Base-by-base conservation (phyloP, 2,113 vertebrate genomes). In the Hipposideros armiger region DNA sequence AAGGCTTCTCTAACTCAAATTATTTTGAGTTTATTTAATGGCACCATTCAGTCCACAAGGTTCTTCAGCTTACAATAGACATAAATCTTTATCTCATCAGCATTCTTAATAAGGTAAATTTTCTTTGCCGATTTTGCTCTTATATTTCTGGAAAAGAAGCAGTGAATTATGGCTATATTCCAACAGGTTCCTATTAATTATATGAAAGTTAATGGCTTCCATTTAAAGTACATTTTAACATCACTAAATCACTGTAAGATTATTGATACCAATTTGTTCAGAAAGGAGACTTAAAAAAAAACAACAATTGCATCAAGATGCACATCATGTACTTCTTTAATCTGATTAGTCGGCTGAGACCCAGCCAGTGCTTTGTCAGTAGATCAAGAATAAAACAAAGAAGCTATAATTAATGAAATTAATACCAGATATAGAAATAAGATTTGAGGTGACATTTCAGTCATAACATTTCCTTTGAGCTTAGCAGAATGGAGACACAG, bases 261-360 rank as follows among this genome's bases (percentile, higher is more conserved):
- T 74, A 54, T 52, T 42, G 36, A 74, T 89, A 93, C 26, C 40
- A 82, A 11, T 69, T 82, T 93, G 58, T 73, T 74, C 64, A 82
- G 64, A 87, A 96, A 93, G 77, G 66, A 93, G 36, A 11, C 30
- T 88, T 76, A 60, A 62, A 70, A 76, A 93, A 88, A 54, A 6
- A 50, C 11, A 50, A 36, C 62, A 94, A 11, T 95, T 91, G 32
- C 64, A 56, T 87, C 94, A 82, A 91, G 81, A 96, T 95, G n/a
- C 15, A 52, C 13, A 54, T 80, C 72, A 11, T 96, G 72, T 76
- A 74, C 96, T 96, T 96, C 83, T 92, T 97, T 97, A 97, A 94
- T 97, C 91, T 86, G 66, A 97, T 95, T 91, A 98, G 84, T 92
- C 95, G 92, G 76, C 93, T 97, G 94, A 97, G 82, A 82, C 76